Evolutionary conservation across 2,797 vertebrate genomes (phyloP).

Genomic region (Hybognathus amarus): DNA sequence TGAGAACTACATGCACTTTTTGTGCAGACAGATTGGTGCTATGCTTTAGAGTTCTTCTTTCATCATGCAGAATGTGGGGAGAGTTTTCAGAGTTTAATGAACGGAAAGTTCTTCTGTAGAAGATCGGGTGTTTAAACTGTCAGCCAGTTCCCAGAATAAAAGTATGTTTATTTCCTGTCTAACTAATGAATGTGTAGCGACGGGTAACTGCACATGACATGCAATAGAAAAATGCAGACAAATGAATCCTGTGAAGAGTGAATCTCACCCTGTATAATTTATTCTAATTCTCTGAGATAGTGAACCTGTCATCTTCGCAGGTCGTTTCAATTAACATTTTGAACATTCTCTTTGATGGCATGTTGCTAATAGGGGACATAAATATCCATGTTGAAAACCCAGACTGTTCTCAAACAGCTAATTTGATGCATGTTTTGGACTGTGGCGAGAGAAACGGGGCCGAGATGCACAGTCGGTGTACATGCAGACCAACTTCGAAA

Average conservation of each 20-base stretch:
- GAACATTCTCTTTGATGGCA: not conserved
- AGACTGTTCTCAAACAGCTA: too few relatives aligned
- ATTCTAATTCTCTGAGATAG: not conserved
- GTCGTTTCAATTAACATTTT: not conserved
- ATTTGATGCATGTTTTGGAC: too few relatives aligned
- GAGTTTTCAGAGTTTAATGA: not conserved
- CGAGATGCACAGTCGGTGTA: too few relatives aligned
- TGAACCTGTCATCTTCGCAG: not conserved
- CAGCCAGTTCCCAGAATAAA: not conserved
- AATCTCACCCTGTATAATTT: not conserved
- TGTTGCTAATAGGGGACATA: too few relatives aligned
- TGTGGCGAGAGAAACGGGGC: too few relatives aligned
- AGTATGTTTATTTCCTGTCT: not conserved
- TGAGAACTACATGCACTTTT: not conserved
- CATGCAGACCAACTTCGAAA: too few relatives aligned
- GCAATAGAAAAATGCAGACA: not conserved
- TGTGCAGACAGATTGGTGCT: not conserved
- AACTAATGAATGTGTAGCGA: not conserved
- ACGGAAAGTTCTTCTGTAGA: not conserved
- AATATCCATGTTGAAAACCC: too few relatives aligned
- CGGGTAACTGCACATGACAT: not conserved
- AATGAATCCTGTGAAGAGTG: not conserved
- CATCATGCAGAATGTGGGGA: not conserved
- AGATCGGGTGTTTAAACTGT: not conserved
- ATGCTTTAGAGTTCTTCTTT: not conserved